A percentile compares a stretch with the other conserved stretches of the same genome.
phyloP scores from a whole-genome alignment of 2,888 invertebrate genomes.

The Dorcus hopei region DNA sequence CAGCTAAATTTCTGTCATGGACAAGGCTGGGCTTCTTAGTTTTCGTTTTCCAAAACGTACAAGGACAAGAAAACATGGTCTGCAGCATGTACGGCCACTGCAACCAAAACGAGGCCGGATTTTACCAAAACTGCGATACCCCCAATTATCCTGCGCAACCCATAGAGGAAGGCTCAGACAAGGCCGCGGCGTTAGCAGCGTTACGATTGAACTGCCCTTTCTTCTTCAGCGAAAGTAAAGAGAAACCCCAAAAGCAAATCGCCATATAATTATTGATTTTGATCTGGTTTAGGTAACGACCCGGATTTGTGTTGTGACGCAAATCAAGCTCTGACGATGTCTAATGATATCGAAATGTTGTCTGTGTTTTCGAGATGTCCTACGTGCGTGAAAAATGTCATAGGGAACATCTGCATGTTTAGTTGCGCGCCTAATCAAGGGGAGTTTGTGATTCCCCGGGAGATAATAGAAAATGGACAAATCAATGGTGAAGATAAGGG shows the following conservation, averaged over 20 bases:
- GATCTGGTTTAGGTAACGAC: slow-evolving; percentile 26
- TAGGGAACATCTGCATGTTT: slow-evolving; percentile 73
- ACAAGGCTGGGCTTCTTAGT: no score
- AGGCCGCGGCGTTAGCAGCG: slow-evolving; percentile 45
- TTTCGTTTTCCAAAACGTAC: no score
- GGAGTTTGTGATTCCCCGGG: slow-evolving; percentile 44
- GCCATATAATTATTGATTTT: neutral
- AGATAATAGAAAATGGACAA: neutral
- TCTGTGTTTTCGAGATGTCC: slow-evolving; percentile 77
- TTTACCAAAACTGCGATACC: slow-evolving; percentile 45
- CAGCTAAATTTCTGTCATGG: no score
- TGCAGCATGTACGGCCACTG: slow-evolving; percentile 64
- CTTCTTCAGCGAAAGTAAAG: slow-evolving; percentile 43
- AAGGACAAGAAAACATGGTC: neutral
- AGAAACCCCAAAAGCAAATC: neutral
- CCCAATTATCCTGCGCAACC: slow-evolving; percentile 43
- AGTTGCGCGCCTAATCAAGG: slow-evolving; percentile 76
- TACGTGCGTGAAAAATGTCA: slow-evolving; percentile 74
- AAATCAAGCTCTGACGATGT: slow-evolving; percentile 54
- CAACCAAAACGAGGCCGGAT: slow-evolving; percentile 31
- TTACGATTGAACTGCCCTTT: slow-evolving; percentile 63
- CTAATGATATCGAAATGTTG: slow-evolving; percentile 57
- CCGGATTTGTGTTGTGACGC: slow-evolving; percentile 62
- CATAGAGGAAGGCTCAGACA: slow-evolving; percentile 34
- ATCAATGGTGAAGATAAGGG: slow-evolving; percentile 16